Percentiles rank a stretch among this genome's conserved stretches.
Evolutionary conservation across 2,113 vertebrate genomes (phyloP).

Genomic region (Fregetta grallaria): DNA sequence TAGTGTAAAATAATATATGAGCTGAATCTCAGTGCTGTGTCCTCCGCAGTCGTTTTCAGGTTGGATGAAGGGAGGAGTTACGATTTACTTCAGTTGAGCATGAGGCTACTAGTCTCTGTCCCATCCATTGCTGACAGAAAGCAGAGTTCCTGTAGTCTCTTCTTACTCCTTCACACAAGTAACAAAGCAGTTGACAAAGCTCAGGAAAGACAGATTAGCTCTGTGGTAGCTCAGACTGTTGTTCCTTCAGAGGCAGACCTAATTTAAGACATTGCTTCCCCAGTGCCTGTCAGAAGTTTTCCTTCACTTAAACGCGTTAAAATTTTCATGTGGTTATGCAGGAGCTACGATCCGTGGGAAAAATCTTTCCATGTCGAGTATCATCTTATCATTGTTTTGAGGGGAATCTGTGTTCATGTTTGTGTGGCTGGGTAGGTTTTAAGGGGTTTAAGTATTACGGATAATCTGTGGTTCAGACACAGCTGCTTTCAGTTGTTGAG

Average conservation of each 20-base stretch:
- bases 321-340: background rate
- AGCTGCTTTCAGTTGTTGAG: background rate
- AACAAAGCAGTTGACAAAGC: background rate
- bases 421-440: constrained; percentile 25
- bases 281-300: background rate
- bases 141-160: background rate
- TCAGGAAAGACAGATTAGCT: background rate
- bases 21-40: background rate
- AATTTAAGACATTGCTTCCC: background rate
- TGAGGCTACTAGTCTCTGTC: background rate
- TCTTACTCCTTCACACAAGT: background rate
- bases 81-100: background rate
- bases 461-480: constrained; percentile 30
- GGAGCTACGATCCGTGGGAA: background rate
- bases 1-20: background rate
- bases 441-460: background rate
- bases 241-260: background rate
- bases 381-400: background rate
- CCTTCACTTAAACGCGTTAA: background rate
- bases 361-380: background rate
- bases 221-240: background rate
- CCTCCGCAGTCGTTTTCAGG: background rate
- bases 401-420: background rate
- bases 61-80: background rate
- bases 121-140: background rate